Conservation (phyloP, 2,113 vertebrate species). For the Ranitomeya imitator region DNA sequence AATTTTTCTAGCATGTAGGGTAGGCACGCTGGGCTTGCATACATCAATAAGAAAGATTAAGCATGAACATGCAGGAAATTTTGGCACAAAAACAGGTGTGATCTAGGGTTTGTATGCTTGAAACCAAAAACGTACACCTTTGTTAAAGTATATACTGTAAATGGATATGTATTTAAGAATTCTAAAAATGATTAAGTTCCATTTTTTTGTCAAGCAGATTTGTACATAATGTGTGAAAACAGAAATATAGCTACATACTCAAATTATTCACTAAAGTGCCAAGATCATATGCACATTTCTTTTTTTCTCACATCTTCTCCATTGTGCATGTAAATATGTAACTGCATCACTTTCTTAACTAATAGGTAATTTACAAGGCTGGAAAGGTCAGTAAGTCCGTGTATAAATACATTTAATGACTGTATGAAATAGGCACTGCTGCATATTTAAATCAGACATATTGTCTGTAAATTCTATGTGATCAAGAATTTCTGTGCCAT, state of each 20-base stretch:
- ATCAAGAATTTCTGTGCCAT: conserved; percentile 33
- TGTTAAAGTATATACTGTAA: conserved; percentile 69
- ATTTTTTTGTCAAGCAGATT: conserved; percentile 66
- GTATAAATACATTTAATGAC: conserved; percentile 26
- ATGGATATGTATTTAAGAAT: conserved; percentile 66
- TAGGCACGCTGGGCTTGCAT: conserved; percentile 72
- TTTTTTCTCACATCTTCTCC: conserved; percentile 64
- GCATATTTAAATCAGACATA: conserved; percentile 26
- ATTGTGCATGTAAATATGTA: conserved; percentile 61
- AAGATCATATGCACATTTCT: conserved; percentile 67
- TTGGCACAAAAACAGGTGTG: conserved; percentile 66
- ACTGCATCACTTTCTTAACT: conserved; percentile 15
- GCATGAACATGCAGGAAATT: conserved; percentile 71
- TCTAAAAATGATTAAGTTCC: conserved; percentile 62
- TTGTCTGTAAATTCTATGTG: conserved; percentile 36
- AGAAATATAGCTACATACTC: conserved; percentile 64
- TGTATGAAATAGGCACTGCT: conserved; percentile 3
- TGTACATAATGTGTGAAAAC: conserved; percentile 70
- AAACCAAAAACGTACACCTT: conserved; percentile 71
- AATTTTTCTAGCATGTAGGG: conserved; percentile 78
- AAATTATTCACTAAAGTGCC: conserved; percentile 79
- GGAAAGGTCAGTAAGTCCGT: conserved; percentile 16
- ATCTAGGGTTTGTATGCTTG: conserved; percentile 70
- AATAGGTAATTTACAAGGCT: neutral
- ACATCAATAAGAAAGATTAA: conserved; percentile 62